phyloP scores from a whole-genome alignment of 2,113 vertebrate species.

The Sinocyclocheilus anshuiensis region DNA sequence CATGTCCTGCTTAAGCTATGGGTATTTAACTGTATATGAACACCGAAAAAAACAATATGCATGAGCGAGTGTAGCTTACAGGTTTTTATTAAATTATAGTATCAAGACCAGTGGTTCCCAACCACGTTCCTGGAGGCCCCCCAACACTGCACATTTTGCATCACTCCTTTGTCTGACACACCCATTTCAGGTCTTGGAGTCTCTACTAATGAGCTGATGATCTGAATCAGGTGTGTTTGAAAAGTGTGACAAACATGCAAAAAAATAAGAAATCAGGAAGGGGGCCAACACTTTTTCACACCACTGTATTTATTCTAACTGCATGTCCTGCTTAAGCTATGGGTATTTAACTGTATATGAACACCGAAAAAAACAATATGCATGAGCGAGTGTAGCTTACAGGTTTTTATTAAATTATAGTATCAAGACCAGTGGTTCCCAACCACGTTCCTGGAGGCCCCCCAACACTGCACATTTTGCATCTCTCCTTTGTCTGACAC shows the following conservation, averaged over 20 bases:
- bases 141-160: no score
- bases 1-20: not conserved
- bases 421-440: not conserved
- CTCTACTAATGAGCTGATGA: no score
- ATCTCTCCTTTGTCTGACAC: no score
- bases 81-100: not conserved
- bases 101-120: not conserved
- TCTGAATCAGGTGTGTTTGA: no score
- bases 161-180: no score
- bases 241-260: no score
- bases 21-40: not conserved
- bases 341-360: not conserved
- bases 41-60: not conserved
- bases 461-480: no score
- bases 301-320: not conserved
- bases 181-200: no score
- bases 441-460: no score
- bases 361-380: not conserved
- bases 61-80: not conserved
- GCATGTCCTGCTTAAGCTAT: constrained; percentile 1
- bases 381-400: not conserved
- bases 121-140: no score
- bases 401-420: not conserved
- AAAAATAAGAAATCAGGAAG: no score
- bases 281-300: no score